phyloP scores from a whole-genome alignment of 2,888 invertebrate genomes.

The Lamellibrachia satsuma region DNA sequence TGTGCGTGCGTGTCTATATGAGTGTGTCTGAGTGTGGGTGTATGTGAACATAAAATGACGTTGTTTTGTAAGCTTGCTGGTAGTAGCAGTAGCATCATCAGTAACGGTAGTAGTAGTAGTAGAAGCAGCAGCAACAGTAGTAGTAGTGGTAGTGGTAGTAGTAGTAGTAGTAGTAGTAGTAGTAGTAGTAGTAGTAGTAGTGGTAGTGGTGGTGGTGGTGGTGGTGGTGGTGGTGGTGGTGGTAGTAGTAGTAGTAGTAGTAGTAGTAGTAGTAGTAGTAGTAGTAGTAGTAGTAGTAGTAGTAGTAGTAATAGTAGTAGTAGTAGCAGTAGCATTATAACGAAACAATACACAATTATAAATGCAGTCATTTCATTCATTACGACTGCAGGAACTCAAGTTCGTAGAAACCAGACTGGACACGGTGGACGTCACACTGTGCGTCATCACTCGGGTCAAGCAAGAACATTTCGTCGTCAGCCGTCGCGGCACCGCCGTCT shows the following conservation, averaged over 20 bases:
- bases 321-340: too few species aligned
- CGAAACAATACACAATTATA: neutral
- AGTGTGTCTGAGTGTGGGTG: neutral
- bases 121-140: neutral
- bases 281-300: slow-evolving; percentile 24
- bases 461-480: slow-evolving; percentile 47
- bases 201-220: neutral
- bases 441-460: slow-evolving; percentile 50
- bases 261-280: slow-evolving; percentile 27
- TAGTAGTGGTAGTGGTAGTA: neutral
- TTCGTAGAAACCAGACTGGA: slow-evolving; percentile 52
- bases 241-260: slow-evolving; percentile 29
- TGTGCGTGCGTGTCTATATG: slow-evolving; percentile 9
- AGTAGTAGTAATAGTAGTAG: neutral
- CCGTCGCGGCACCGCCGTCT: slow-evolving; percentile 50
- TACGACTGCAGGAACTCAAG: slow-evolving; percentile 51
- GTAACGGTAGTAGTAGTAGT: slow-evolving; percentile 8
- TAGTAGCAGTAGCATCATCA: too few species aligned
- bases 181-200: slow-evolving; percentile 30
- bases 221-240: slow-evolving; percentile 19
- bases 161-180: slow-evolving; percentile 27
- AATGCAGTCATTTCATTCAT: neutral
- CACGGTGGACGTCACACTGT: slow-evolving; percentile 47
- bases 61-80: too few species aligned
- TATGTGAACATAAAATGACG: too few species aligned